phyloP scores from a whole-genome alignment of 2,797 vertebrate species.

The Brachyalestes nurse region DNA sequence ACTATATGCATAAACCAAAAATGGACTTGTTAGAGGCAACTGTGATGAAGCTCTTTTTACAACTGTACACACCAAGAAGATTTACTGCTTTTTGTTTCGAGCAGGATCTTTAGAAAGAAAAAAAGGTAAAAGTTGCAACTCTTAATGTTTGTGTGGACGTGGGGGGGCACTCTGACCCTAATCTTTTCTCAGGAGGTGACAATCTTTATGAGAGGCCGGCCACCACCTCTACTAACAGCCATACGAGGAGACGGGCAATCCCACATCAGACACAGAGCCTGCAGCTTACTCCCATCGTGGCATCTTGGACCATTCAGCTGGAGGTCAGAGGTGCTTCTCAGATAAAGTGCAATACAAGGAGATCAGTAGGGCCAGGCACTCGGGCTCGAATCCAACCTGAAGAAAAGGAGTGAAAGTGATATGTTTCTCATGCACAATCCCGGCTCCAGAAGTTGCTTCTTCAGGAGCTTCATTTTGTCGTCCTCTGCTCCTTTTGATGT shows the following conservation, averaged over 20 bases:
- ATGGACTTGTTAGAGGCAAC: too few species aligned
- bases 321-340: conserved; percentile 95
- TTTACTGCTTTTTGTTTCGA: not conserved
- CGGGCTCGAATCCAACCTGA: conserved; percentile 76
- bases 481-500: conserved; percentile 63
- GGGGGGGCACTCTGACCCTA: conserved; percentile 79
- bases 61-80: not conserved
- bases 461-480: conserved; percentile 69
- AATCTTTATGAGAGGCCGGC: conserved; percentile 89
- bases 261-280: conserved; percentile 91
- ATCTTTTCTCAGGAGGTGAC: conserved; percentile 94
- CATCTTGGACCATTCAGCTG: conserved; percentile 88
- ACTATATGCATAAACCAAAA: not conserved
- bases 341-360: conserved; percentile 97
- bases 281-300: conserved; percentile 89
- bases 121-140: conserved; percentile 5
- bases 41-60: too few species aligned
- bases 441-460: conserved; percentile 66
- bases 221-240: conserved; percentile 87
- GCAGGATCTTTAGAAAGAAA: not conserved
- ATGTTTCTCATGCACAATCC: conserved; percentile 81
- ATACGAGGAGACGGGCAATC: conserved; percentile 76
- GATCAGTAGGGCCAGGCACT: conserved; percentile 88
- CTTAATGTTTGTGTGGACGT: conserved; percentile 8
- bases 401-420: conserved; percentile 68